Evolutionary conservation across 2,797 vertebrate species (phyloP), one percentile per base, ranked within the genome.

Genomic region (Anabas testudineus): DNA sequence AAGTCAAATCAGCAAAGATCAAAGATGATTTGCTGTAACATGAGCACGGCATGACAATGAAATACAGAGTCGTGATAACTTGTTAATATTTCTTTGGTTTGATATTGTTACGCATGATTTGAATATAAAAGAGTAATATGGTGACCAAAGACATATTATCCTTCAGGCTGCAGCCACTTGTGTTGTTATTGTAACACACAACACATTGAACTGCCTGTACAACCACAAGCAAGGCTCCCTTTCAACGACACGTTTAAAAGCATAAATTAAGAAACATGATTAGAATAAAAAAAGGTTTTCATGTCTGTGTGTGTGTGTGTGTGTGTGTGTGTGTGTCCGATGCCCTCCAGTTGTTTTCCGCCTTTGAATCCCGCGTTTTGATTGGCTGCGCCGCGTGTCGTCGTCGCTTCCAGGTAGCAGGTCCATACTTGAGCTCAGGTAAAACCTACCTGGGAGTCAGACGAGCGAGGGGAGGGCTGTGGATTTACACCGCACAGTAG

Each of bases 341-440:
- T 32, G 30, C 6, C 48, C 36, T 63, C 28, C 47, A 30, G 42
- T 45, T 78, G 43, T 37, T 63, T 54, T 26, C 22, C 51, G 24
- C 19, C 26, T n/a, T 24, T 48, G 16, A 21, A 4, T 55, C 30
- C 43, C n/a, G 24, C 13, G 64, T 51, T 81, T 28, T 80, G 76
- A 93, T 91, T 94, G 92, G 93, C 42, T 64, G 24, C 5, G 0
- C n/a, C 1, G 2, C 1, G 6, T 58, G 61, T 60, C 66, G 3
- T 60, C 54, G 49, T 42, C 13, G 15, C 53, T 28, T 67, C 24
- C 84, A 76, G 77, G 78, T 71, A 53, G 59, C 67, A 90, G 60
- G 71, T 86, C 86, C 80, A 67, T 94, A 93, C 94, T 83, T 93
- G 79, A 91, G 91, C 84, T 78, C 95, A 96, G 96, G 95, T 96